phyloP scores from a whole-genome alignment of 2,113 vertebrate genomes.

The Callaeas wilsoni region DNA sequence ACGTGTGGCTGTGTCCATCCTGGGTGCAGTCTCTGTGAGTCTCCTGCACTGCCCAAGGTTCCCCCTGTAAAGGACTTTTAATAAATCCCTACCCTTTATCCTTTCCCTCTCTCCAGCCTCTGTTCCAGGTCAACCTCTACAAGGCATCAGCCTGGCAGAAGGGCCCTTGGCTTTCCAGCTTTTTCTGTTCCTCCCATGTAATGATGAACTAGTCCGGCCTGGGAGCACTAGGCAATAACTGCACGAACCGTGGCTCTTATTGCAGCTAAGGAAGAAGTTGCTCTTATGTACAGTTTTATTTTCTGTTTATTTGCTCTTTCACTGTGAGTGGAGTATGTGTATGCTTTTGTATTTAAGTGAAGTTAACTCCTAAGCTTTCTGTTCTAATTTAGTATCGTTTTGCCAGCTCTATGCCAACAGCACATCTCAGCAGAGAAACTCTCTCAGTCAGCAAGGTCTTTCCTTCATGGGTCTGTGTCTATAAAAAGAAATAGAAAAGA shows the following conservation, averaged over 20 bases:
- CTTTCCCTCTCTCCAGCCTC: no score
- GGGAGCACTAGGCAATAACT: neutral
- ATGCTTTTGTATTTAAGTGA: neutral
- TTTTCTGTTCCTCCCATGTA: rapidly evolving
- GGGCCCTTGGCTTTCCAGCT: neutral
- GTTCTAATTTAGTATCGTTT: neutral
- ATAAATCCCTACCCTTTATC: no score
- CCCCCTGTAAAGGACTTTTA: no score
- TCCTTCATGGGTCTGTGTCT: neutral
- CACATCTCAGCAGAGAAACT: neutral
- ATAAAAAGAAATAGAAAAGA: neutral
- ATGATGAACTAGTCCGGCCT: neutral
- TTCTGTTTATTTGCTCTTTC: neutral
- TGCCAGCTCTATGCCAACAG: neutral
- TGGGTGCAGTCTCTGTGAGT: no score
- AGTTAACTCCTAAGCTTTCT: neutral
- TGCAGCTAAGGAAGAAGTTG: neutral
- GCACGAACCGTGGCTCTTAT: rapidly evolving
- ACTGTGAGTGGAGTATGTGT: neutral
- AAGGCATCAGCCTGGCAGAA: neutral
- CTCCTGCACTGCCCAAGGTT: no score
- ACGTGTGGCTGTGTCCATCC: no score
- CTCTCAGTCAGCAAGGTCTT: neutral
- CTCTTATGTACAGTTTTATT: neutral
- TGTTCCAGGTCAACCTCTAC: no score